Base-by-base conservation (phyloP, 2,888 invertebrate species). In the Nycteola revayana region DNA sequence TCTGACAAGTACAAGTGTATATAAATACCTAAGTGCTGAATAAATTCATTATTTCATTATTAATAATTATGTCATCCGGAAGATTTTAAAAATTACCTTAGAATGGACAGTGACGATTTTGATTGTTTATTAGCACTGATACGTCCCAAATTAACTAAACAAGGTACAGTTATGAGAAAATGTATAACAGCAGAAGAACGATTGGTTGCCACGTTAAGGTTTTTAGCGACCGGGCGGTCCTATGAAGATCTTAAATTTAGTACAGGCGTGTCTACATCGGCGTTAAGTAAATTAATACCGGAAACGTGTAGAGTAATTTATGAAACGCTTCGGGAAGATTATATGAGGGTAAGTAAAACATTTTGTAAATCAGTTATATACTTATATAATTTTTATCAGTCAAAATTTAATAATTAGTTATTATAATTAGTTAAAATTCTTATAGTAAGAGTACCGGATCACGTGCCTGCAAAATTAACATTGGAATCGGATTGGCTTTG, bases 271-370 rank as follows among this genome's bases (percentile, higher is more conserved):
- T 32, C 36, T 35, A 28, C 34, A 34, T 34, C 26, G 21, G 27
- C 35, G 11, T 26, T 45, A 29, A 24, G 32, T 23, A 28, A 28
- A 28, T 35, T 42, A 26, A 45, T 42, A 31, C 42, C 42, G 28
- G 45, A 45, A 42, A 45, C 45, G 17, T 45, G 41, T 45, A 21
- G 20, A 32, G 45, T 29, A 35, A 37, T 36, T 35, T 36, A 37
- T 32, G 27, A 42, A 29, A 25, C 21, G 17, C 34, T 45, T 20
- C 32, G 30, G 28, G 18, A 30, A 22, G 32, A 40, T 32, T 33
- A 30, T 28, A 29, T 36, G 26, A 31, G 27, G 30, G 36, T 33
- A 30, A 29, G 38, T 38, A 26, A 28, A 30, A 31, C 27, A 28
- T 23, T 27, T 34, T 34, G 24, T 28, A 28, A 34, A 34, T 35